Conservation (phyloP, 2,113 vertebrate genomes). For the Rhea pennata region DNA sequence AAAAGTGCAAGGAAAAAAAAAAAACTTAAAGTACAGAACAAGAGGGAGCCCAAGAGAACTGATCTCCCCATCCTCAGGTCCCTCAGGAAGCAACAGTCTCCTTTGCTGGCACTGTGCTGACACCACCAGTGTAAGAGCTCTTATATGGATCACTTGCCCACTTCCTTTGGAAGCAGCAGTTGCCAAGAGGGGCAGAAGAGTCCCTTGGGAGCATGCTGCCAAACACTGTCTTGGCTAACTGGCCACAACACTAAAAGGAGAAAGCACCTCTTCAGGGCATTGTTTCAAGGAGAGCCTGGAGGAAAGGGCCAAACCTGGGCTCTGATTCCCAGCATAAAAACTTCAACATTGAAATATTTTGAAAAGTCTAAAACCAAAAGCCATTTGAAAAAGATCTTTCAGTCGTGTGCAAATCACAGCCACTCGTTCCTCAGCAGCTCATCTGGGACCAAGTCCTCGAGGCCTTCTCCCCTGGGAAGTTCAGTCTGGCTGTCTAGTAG, state of each 20-base stretch:
- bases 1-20: conserved; percentile 56
- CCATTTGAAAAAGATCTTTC: conserved; percentile 51
- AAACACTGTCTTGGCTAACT: neutral
- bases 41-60: conserved; percentile 11
- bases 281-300: conserved; percentile 10
- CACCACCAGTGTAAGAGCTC: neutral
- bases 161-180: conserved; percentile 30
- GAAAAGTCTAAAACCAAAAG: conserved; percentile 50
- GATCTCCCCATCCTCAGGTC: neutral
- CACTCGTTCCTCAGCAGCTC: conserved; percentile 51
- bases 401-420: conserved; percentile 67
- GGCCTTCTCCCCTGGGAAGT: conserved; percentile 40
- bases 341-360: conserved; percentile 33
- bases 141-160: neutral
- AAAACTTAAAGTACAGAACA: conserved; percentile 28
- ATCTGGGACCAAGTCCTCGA: conserved; percentile 38
- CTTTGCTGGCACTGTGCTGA: conserved; percentile 6
- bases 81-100: conserved; percentile 31
- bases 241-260: conserved; percentile 8
- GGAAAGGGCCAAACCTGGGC: conserved; percentile 16
- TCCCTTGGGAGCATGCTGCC: neutral
- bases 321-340: conserved; percentile 36
- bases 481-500: conserved; percentile 80
- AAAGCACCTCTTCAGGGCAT: neutral
- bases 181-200: neutral